phyloP scores from a whole-genome alignment of 2,888 invertebrate species.

The Meliscaeva auricollis region DNA sequence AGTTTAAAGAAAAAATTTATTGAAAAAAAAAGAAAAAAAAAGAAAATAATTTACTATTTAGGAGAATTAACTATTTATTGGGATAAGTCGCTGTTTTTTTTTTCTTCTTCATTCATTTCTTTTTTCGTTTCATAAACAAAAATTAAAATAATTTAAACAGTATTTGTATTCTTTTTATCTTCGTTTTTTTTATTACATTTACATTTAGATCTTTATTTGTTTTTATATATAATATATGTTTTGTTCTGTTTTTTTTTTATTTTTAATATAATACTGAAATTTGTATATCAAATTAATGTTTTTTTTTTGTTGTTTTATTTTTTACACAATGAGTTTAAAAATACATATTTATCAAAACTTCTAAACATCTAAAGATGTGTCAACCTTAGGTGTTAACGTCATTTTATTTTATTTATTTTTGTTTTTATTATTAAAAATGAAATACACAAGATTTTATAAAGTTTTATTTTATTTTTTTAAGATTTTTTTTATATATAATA shows the following conservation, averaged over 20 bases:
- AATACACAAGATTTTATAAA: conserved; percentile 42
- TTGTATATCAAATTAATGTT: conserved; percentile 50
- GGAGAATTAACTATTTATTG: conserved; percentile 62
- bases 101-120: neutral
- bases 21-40: conserved; percentile 14
- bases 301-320: conserved; percentile 26
- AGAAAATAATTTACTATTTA: conserved; percentile 44
- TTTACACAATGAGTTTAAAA: conserved; percentile 59
- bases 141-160: conserved; percentile 10
- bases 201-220: conserved; percentile 9
- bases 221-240: neutral
- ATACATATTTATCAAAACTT: conserved; percentile 63
- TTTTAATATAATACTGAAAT: conserved; percentile 22
- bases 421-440: conserved; percentile 45
- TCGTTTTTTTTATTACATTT: conserved; percentile 45
- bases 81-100: conserved; percentile 42
- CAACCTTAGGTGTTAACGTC: conserved; percentile 42
- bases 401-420: conserved; percentile 25
- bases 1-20: too few species aligned
- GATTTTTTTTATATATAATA: conserved; percentile 24
- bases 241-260: neutral
- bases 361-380: conserved; percentile 60
- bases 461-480: conserved; percentile 7
- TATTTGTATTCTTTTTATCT: conserved; percentile 18
- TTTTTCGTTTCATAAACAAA: conserved; percentile 46